A percentile compares a stretch with the other conserved stretches of the same genome.
Evolutionary conservation across 2,888 invertebrate species (phyloP).

Genomic region (Nephrotoma guestfalica): DNA sequence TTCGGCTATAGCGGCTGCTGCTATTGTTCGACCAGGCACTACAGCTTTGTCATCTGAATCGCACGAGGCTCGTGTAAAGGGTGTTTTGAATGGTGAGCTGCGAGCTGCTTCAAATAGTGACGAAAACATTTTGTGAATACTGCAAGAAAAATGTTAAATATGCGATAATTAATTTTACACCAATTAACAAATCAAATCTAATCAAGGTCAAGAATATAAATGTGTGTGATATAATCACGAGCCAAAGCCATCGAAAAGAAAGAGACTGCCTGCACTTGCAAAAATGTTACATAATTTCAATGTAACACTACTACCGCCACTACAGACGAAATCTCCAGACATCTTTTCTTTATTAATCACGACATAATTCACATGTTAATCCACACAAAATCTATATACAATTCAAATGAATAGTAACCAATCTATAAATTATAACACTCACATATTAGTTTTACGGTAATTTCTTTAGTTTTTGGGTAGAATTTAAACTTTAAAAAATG

Average conservation of each 20-base stretch:
- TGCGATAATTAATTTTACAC: neutral
- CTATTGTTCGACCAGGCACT: constrained; percentile 24
- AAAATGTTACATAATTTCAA: neutral
- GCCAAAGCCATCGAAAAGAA: neutral
- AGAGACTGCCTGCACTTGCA: neutral
- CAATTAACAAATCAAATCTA: neutral
- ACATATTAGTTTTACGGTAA: neutral
- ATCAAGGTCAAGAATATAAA: neutral
- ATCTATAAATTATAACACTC: neutral
- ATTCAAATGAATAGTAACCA: neutral
- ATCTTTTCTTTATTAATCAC: neutral
- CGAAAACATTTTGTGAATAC: constrained; percentile 36
- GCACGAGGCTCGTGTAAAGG: constrained; percentile 42
- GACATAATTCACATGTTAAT: neutral
- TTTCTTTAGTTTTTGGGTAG: neutral
- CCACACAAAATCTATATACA: neutral
- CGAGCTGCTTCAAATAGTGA: constrained; percentile 45
- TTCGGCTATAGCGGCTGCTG: constrained; percentile 19
- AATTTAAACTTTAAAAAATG: neutral
- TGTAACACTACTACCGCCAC: neutral
- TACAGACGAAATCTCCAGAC: neutral
- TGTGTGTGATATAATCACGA: neutral
- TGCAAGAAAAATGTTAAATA: neutral
- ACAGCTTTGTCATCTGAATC: constrained; percentile 23
- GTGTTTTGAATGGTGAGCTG: constrained; percentile 46